Evolutionary conservation across 2,888 invertebrate species (phyloP).

Genomic region (Heteromyza rotundicornis): DNA sequence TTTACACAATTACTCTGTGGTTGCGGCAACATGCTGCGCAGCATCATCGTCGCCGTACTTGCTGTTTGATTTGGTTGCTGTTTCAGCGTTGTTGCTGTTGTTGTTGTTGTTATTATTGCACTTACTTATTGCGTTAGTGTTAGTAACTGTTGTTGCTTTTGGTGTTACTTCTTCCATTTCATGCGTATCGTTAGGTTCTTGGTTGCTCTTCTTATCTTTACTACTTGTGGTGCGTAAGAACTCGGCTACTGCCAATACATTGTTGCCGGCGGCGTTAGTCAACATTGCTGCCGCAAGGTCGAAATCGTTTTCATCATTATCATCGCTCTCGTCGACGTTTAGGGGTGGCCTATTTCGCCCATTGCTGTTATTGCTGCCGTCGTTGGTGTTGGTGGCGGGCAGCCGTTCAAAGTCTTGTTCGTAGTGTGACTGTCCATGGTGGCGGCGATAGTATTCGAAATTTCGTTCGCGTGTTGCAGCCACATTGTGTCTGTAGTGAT

Average conservation of each 20-base stretch:
- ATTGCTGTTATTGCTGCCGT: conserved; percentile 17
- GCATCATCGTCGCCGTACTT: conserved; percentile 11
- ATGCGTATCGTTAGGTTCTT: no score
- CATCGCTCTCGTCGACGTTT: conserved; percentile 41
- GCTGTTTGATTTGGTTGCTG: background rate
- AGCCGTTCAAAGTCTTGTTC: conserved; percentile 22
- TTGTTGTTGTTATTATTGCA: conserved; percentile 22
- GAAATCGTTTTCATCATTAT: conserved; percentile 17
- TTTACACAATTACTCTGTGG: conserved; percentile 22
- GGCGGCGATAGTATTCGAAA: conserved; percentile 37
- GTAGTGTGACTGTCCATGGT: conserved; percentile 21
- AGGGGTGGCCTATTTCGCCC: conserved; percentile 32
- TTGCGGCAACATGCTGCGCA: conserved; percentile 17
- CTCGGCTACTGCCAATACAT: conserved; percentile 14
- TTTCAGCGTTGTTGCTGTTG: conserved; percentile 10
- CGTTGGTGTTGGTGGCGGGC: conserved; percentile 34
- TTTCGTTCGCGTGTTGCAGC: background rate
- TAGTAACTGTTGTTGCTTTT: conserved; percentile 25
- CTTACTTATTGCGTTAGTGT: conserved; percentile 18
- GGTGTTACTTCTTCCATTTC: conserved; percentile 3
- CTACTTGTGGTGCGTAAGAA: conserved; percentile 14
- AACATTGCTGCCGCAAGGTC: conserved; percentile 11
- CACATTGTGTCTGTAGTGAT: background rate
- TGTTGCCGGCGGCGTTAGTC: background rate
- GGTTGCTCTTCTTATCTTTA: background rate